Conservation (phyloP, 1,140 invertebrate genomes). For the Musca vetustissima region DNA sequence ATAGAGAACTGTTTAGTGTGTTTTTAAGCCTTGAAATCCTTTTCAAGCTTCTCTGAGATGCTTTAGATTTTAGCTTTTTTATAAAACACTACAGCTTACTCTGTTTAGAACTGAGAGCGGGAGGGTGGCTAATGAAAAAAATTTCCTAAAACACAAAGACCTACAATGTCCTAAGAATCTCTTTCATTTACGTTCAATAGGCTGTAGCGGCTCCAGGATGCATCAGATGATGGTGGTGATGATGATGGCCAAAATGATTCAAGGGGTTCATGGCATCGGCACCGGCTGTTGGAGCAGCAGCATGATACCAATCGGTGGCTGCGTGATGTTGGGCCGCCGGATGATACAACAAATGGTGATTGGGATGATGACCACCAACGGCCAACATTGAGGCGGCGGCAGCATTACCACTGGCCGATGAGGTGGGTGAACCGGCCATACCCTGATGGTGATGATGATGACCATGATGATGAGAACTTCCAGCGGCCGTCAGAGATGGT, state of each 20-base stretch:
- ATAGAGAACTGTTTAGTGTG: no score
- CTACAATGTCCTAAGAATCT: slow-evolving; percentile 14
- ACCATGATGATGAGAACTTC: slow-evolving; percentile 39
- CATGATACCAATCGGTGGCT: slow-evolving; percentile 51
- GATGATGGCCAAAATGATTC: slow-evolving; percentile 60
- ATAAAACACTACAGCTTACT: no score
- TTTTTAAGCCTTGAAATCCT: no score
- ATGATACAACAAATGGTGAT: slow-evolving; percentile 54
- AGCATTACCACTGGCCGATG: slow-evolving; percentile 35
- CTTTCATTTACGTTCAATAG: slow-evolving; percentile 53
- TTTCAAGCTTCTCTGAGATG: no score
- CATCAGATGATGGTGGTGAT: slow-evolving; percentile 57
- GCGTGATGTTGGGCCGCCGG: slow-evolving; percentile 54
- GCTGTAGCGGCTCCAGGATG: slow-evolving; percentile 61
- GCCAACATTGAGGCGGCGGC: slow-evolving; percentile 44
- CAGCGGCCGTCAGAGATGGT: slow-evolving; percentile 32
- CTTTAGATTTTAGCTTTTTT: no score
- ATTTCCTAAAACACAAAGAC: no score
- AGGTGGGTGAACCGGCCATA: slow-evolving; percentile 30
- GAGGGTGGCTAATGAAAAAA: neutral
- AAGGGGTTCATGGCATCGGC: slow-evolving; percentile 67
- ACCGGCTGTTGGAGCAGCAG: slow-evolving; percentile 59
- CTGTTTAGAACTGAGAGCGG: neutral
- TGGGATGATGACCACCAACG: slow-evolving; percentile 42
- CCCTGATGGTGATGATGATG: slow-evolving; percentile 42